A percentile compares a stretch with the other conserved stretches of the same genome.
Evolutionary conservation across 2,113 vertebrate species (phyloP).

Genomic region (Prunella fulvescens): DNA sequence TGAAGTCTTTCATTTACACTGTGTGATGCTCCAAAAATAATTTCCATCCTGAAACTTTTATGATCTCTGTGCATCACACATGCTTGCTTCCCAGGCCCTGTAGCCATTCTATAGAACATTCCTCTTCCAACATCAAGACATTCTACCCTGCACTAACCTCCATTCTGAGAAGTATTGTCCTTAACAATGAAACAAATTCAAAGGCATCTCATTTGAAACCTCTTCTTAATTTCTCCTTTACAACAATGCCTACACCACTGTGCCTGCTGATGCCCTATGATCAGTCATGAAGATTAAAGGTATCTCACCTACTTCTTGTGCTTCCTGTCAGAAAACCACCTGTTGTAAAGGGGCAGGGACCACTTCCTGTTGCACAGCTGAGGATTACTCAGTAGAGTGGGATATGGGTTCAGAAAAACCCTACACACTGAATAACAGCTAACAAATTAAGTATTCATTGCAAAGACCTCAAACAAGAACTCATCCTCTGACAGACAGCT

Average conservation of each 20-base stretch:
- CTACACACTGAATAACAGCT: not conserved
- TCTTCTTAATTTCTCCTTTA: not conserved
- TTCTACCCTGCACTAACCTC: not conserved
- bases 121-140: not conserved
- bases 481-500: not conserved
- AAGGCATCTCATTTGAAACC: not conserved
- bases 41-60: not conserved
- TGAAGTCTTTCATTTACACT: not conserved
- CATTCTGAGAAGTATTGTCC: not conserved
- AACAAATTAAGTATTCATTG: not conserved
- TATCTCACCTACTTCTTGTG: not conserved
- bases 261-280: not conserved
- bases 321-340: not conserved
- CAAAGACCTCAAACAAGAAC: not conserved
- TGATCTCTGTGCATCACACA: not conserved
- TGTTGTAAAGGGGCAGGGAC: not conserved
- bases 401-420: not conserved
- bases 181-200: not conserved
- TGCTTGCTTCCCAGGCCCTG: not conserved
- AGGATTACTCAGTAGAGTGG: not conserved
- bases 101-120: not conserved
- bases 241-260: not conserved
- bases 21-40: not conserved
- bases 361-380: not conserved
- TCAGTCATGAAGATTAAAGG: not conserved